Base-by-base conservation (phyloP, 1,140 invertebrate genomes). In the Radopholus similis region DNA sequence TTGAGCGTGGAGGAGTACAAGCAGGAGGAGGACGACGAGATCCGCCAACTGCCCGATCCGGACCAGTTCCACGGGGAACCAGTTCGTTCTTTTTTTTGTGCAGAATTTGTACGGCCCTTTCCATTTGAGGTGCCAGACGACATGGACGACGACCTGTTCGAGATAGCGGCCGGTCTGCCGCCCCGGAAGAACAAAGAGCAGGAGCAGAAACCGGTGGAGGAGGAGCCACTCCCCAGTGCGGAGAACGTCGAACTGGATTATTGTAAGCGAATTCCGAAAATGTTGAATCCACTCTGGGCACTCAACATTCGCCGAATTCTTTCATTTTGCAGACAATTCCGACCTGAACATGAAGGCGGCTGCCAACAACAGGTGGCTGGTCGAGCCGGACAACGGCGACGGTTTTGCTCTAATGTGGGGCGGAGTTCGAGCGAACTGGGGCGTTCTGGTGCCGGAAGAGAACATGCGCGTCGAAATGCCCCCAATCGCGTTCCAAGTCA, bases 321-420 rank as follows among this genome's bases (percentile, higher is more conserved):
- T 55, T 18, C n/a, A 13, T 30, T 37, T 64, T 74, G 72, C 38
- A 74, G 73, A 73, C 44, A 75, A 75, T 34, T 68, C 73, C 18
- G 73, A 75, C 49, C 23, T 75, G 21, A 75, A 75, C 55, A 77
- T 75, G 35, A 75, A 75, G 64, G 71, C 75, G 30, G 51, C 35
- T 40, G 4, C 51, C n/a, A 68, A 51, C 26, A 70, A 78, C 63
- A 75, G 77, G 42, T 75, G 73, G 73, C 49, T 78, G 18, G 68
- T 75, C 51, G 73, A 75, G 23, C 75, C 73, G 13, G 73, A 75
- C 49, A 75, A 75, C 53, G 58, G 59, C 4, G 73, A 75, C 42
- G 73, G 76, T 9, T 75, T 75, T 64, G 73, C 73, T 11, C 42
- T 75, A 32, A 78, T 78, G 75, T 75, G 76, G 72, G 73, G 73